phyloP scores from a whole-genome alignment of 2,797 vertebrate species.

The Malacoctenus gilli region DNA sequence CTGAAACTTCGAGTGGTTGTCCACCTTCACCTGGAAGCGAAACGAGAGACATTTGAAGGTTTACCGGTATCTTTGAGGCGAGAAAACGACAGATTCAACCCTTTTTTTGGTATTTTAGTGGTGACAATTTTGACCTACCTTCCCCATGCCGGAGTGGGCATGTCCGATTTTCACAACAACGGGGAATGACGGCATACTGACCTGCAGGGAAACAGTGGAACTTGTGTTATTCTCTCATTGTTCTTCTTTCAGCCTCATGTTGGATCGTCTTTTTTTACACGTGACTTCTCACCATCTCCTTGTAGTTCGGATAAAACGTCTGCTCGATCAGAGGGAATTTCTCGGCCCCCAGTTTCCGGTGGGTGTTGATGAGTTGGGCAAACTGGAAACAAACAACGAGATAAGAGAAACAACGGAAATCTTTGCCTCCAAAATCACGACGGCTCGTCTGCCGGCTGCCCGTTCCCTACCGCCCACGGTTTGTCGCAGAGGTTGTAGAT shows the following conservation, averaged over 20 bases:
- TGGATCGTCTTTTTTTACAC: no score
- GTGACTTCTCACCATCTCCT: conserved; percentile 93
- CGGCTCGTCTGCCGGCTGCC: no score
- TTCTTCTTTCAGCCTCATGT: no score
- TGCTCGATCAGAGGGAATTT: conserved; percentile 98
- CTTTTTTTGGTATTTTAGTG: neutral
- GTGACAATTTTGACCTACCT: conserved; percentile 84
- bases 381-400: conserved; percentile 81
- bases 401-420: neutral
- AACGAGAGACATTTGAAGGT: neutral
- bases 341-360: conserved; percentile 89
- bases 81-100: neutral
- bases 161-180: conserved; percentile 99
- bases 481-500: conserved; percentile 99
- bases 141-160: conserved; percentile 96
- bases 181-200: conserved; percentile 94
- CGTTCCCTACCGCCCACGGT: conserved; percentile 97
- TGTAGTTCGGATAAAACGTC: conserved; percentile 97
- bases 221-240: neutral
- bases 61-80: no score
- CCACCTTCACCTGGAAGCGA: conserved; percentile 90
- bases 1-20: conserved; percentile 98
- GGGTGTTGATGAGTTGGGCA: conserved; percentile 92
- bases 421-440: neutral
- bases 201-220: conserved; percentile 78